phyloP scores from a whole-genome alignment of 2,797 vertebrate species.

The Anolis apletophallus region DNA sequence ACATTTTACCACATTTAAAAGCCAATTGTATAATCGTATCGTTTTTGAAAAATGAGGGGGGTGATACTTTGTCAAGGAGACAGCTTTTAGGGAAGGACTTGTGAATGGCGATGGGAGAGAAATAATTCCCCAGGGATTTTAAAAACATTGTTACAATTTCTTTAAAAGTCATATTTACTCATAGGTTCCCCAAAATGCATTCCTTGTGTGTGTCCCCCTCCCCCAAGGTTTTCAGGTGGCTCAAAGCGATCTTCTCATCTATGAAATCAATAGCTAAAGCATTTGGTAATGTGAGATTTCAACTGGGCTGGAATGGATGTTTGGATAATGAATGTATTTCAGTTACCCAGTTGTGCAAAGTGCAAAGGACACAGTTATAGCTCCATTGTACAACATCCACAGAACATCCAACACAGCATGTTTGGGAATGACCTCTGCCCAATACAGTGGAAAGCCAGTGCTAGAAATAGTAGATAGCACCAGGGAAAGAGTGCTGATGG shows the following conservation, averaged over 20 bases:
- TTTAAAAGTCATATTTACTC: slow-evolving; percentile 68
- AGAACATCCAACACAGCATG: not conserved
- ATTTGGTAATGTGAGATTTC: slow-evolving; percentile 54
- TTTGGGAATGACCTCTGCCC: not conserved
- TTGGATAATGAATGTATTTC: not conserved
- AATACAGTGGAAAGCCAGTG: not conserved
- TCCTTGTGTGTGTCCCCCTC: slow-evolving; percentile 62
- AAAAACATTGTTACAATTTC: slow-evolving; percentile 72
- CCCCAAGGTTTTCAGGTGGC: slow-evolving; percentile 71
- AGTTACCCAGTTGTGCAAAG: not conserved
- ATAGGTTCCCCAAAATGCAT: slow-evolving; percentile 62
- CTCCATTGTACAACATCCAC: not conserved
- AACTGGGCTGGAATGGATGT: slow-evolving; percentile 25
- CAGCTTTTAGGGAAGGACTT: slow-evolving; percentile 60
- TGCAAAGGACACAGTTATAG: not conserved
- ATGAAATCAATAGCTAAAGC: slow-evolving; percentile 64
- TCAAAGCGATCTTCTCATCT: slow-evolving; percentile 60
- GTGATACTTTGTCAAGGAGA: slow-evolving; percentile 73
- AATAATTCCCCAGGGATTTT: slow-evolving; percentile 69
- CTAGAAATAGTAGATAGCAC: not conserved
- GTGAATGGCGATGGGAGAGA: not conserved
- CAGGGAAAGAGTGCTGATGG: no score
- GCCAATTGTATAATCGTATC: slow-evolving; percentile 73
- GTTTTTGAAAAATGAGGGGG: slow-evolving; percentile 57
- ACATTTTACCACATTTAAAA: slow-evolving; percentile 76